Base-by-base conservation (phyloP, 2,113 vertebrate genomes). In the Amphiprion percula region DNA sequence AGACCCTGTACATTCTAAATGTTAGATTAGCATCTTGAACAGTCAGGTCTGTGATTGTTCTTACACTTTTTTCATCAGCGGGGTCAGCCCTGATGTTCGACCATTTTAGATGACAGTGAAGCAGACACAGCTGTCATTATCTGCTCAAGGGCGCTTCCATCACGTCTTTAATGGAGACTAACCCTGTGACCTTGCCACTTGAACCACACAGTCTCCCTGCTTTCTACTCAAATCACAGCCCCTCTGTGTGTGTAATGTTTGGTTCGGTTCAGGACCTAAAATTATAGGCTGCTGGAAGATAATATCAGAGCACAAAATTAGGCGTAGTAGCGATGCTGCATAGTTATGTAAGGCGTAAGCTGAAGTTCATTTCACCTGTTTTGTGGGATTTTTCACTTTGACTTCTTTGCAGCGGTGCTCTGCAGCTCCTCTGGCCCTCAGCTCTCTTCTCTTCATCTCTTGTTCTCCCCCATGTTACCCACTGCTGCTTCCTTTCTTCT, bases 311-410 rank as follows among this genome's bases (percentile, higher is more conserved):
- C 41, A 23, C 59, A 54, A 61, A 70, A 41, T 23, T 72, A 30
- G 30, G 52, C 26, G 10, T 49, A 41, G 65, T 46, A 47, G 67
- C 4, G 7, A 26, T 67, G 66, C 76, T 68, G 55, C 83, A 82
- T 58, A 1, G 7, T 82, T 84, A 23, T 28, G 5, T 80, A 83
- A 79, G 62, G 44, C 26, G 46, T 60, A 60, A 72, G 56, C 58
- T 83, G 65, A 83, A 82, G 37, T 84, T 86, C n/a, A 65, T 47
- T 74, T 77, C 63, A 49, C 17, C 11, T 58, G 56, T 63, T 30
- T 50, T 64, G 26, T 53, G 30, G 21, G 33, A 6, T 68, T 63
- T 68, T 50, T 61, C 30, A 19, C 55, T 59, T 46, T 60, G 28
- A 49, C 28, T 65, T 49, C 37, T 69, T 21, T 3, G 4, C 4